Evolutionary conservation across 1,140 invertebrate species (phyloP), one percentile per base, ranked within the genome.

Genomic region (Apis cerana): DNA sequence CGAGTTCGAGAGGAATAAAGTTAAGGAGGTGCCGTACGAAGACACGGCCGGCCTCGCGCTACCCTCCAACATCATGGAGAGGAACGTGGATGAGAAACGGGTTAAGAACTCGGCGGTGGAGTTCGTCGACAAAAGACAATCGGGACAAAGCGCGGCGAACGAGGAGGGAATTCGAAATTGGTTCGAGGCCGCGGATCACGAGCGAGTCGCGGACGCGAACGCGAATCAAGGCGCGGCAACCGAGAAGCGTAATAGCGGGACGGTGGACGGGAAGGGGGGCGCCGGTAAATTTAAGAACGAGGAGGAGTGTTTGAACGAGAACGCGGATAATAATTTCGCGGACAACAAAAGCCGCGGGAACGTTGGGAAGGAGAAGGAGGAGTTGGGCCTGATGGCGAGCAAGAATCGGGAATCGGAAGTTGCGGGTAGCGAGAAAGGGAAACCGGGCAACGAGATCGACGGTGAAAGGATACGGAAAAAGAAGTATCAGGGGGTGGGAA

Each of bases 61-160:
- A 43, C 5, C 33, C 33, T 43, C 33, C 33, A n/a, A 61, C 1
- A 9, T 17, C 54, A 69, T 23, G 15, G 27, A 43, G 23, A 68
- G 74, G 27, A 82, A 75, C n/a, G 33, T 9, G 3, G 70, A 74
- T 62, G 70, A 80, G 50, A 54, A 56, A 75, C 50, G 27, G 23
- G n/a, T 58, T 17, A 33, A 54, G 48, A 75, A 75, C 59, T 62
- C 17, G 19, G 2, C 21, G 11, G 43, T 33, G 13, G 54, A 67
- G 13, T 33, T 50, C 5, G 64, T 50, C 5, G 64, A 59, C 54
- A 76, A 76, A 82, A 74, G 56, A 27, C 33, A 33, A 33, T 21
- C 43, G 7, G 21, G 13, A 19, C 43, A 58, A 52, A 82, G 54
- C 43, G 54, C 12, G 17, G 54, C 27, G 15, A 52, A 58, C 10